A percentile compares a stretch with the other conserved stretches of the same genome.
Conservation (phyloP, 2,888 invertebrate genomes). For the Yponomeuta evonymella region DNA sequence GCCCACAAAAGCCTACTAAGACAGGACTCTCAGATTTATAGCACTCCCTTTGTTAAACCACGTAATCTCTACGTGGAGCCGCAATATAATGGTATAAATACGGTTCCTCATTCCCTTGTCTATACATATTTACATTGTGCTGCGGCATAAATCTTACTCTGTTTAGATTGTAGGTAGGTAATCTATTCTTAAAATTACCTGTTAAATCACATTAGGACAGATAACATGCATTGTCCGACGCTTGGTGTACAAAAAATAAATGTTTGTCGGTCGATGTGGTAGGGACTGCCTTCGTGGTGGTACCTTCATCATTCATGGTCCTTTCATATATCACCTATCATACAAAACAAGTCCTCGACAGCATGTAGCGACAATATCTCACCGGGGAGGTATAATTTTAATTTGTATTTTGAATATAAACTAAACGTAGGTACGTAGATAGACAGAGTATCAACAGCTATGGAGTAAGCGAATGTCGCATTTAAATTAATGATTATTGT, state of each 20-base stretch:
- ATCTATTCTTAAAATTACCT: slow-evolving; percentile 72
- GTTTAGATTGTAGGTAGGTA: slow-evolving; percentile 51
- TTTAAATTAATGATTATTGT: slow-evolving; percentile 60
- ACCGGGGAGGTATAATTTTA: slow-evolving; percentile 9
- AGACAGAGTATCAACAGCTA: slow-evolving; percentile 16
- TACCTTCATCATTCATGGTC: slow-evolving; percentile 50
- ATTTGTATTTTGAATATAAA: slow-evolving; percentile 2
- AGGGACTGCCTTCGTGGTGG: slow-evolving; percentile 69
- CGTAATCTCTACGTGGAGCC: slow-evolving; percentile 75
- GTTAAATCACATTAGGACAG: slow-evolving; percentile 75
- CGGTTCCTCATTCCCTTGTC: slow-evolving; percentile 73
- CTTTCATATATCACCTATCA: slow-evolving; percentile 50
- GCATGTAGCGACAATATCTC: slow-evolving; percentile 7
- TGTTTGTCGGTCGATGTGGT: slow-evolving; percentile 58
- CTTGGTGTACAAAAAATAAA: slow-evolving; percentile 57
- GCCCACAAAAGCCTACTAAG: slow-evolving; percentile 76
- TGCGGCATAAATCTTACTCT: slow-evolving; percentile 60
- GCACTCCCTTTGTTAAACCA: slow-evolving; percentile 73
- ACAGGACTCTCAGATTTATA: slow-evolving; percentile 72
- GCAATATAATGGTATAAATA: slow-evolving; percentile 74
- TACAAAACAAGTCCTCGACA: slow-evolving; percentile 15
- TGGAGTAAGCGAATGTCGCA: slow-evolving; percentile 55
- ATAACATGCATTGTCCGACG: slow-evolving; percentile 65
- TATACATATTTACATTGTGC: slow-evolving; percentile 67
- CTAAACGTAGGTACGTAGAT: not conserved